Evolutionary conservation across 1,140 invertebrate genomes (phyloP).

Genomic region (Ceratina calcarata): DNA sequence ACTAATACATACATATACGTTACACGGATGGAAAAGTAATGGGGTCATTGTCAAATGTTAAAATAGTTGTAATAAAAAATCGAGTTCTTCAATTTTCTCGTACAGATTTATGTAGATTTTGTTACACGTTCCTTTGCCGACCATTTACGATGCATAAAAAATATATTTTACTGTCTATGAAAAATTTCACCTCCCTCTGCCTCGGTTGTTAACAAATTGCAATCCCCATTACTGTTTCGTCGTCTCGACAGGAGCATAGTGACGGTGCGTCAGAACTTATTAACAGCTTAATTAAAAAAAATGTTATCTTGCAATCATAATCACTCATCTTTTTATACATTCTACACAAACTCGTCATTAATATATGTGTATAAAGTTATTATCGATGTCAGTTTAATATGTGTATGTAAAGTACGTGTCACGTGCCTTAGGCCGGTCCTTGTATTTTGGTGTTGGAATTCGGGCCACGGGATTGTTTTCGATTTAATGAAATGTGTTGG

Average conservation of each 20-base stretch:
- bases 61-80: background rate
- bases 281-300: conserved; percentile 12
- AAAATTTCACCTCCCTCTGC: no score
- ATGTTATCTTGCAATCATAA: conserved; percentile 36
- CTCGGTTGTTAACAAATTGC: background rate
- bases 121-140: no score
- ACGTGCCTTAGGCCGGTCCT: no score
- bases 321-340: conserved; percentile 58
- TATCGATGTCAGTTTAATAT: conserved; percentile 26
- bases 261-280: background rate
- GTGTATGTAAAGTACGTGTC: background rate
- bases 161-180: no score
- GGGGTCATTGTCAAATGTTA: background rate
- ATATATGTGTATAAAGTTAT: conserved; percentile 9
- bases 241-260: background rate
- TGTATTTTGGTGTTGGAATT: no score
- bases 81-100: background rate
- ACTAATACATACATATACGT: background rate
- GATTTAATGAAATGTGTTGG: no score
- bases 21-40: conserved; percentile 15
- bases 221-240: conserved; percentile 12
- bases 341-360: conserved; percentile 42
- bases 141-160: no score
- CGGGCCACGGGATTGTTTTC: no score
- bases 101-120: no score